Evolutionary conservation across 35 echinoderm and acorn worm genomes (phyloP).

Genomic region (Lytechinus pictus): DNA sequence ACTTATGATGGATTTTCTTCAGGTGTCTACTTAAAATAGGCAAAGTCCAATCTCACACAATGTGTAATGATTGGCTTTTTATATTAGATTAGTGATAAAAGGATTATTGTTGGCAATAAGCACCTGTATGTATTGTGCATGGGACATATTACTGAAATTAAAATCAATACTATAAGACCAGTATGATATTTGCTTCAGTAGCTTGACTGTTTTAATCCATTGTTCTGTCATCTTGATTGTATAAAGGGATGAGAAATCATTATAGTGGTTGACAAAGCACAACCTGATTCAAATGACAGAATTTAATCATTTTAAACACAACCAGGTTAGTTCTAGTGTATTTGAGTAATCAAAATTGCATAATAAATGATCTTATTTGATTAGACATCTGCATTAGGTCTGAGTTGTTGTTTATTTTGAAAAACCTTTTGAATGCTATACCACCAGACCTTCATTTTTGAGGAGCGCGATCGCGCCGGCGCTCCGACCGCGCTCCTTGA

Average conservation of each 20-base stretch:
- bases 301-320: not conserved
- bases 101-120: not conserved
- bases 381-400: too few relatives aligned
- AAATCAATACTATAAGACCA: not conserved
- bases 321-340: too few relatives aligned
- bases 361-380: too few relatives aligned
- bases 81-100: not conserved
- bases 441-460: too few relatives aligned
- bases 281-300: not conserved
- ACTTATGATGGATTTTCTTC: too few relatives aligned
- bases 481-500: too few relatives aligned
- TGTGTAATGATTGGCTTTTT: not conserved
- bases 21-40: not conserved
- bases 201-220: not conserved
- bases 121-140: not conserved
- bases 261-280: not conserved
- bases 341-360: too few relatives aligned
- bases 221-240: not conserved
- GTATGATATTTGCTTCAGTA: too few relatives aligned
- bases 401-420: too few relatives aligned
- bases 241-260: not conserved
- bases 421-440: too few relatives aligned
- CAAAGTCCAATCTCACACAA: conserved; percentile 1
- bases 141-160: not conserved
- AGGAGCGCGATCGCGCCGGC: too few relatives aligned